phyloP scores from a whole-genome alignment of 2,888 invertebrate species.

The Drosophila kanekoi region DNA sequence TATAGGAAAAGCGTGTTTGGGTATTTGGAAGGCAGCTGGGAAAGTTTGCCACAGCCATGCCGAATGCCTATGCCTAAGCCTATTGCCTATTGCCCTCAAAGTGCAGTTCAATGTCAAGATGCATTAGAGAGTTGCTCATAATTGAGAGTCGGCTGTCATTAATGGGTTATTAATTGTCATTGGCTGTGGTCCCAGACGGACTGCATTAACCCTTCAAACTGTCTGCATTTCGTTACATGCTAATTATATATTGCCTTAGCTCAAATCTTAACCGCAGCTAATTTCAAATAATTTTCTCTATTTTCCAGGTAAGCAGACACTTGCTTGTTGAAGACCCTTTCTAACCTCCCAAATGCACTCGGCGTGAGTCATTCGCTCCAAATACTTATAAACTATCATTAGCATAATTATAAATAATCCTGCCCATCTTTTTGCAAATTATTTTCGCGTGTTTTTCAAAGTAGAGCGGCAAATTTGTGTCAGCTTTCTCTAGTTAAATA shows the following conservation, averaged over 20 bases:
- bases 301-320: slow-evolving; percentile 67
- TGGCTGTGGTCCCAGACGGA: slow-evolving; percentile 6
- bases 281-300: slow-evolving; percentile 21
- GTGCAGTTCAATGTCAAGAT: slow-evolving; percentile 49
- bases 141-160: slow-evolving; percentile 20
- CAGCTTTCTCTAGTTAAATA: slow-evolving; percentile 26
- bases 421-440: slow-evolving; percentile 22
- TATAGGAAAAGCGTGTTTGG: slow-evolving; percentile 61
- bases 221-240: slow-evolving; percentile 23
- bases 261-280: not conserved
- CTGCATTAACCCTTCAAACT: slow-evolving; percentile 12
- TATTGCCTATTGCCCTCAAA: slow-evolving; percentile 17
- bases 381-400: slow-evolving; percentile 5
- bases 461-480: slow-evolving; percentile 35
- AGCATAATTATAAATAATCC: slow-evolving; percentile 12
- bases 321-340: not conserved
- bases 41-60: slow-evolving; percentile 43
- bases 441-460: slow-evolving; percentile 14
- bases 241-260: slow-evolving; percentile 42
- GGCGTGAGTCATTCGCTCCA: slow-evolving; percentile 28
- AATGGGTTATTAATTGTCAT: slow-evolving; percentile 63
- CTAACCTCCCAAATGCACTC: slow-evolving; percentile 3
- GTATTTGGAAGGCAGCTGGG: slow-evolving; percentile 41
- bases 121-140: slow-evolving; percentile 41
- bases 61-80: not conserved